These are phyloP conservation scores for Pycnonotus jocosus DNA, from an alignment of 2,113 vertebrate species.

Conservation along the genomic window DNA sequence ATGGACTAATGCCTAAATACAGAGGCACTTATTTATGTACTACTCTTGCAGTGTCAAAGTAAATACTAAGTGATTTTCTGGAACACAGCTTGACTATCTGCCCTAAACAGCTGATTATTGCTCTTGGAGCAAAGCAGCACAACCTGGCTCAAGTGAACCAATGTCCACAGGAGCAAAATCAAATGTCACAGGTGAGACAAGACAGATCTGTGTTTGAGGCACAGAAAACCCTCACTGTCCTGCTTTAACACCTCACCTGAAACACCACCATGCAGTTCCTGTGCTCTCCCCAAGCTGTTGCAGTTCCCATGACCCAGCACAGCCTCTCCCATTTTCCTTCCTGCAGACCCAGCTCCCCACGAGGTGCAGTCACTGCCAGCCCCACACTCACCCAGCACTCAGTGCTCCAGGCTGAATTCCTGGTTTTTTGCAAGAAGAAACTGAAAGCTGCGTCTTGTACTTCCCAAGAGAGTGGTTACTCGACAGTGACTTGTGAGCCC, in stretches of 20 bases:
- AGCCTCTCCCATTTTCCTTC: neutral
- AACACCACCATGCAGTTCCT: neutral
- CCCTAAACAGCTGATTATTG: neutral
- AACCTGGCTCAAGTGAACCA: neutral
- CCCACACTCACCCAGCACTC: neutral
- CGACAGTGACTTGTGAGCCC: fast-evolving
- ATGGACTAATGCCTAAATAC: neutral
- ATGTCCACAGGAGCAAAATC: neutral
- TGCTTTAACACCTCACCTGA: neutral
- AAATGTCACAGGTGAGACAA: neutral
- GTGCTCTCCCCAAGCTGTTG: fast-evolving
- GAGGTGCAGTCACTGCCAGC: neutral
- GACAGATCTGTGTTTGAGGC: neutral
- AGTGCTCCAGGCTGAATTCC: neutral
- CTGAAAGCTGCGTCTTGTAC: neutral
- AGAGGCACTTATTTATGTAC: neutral
- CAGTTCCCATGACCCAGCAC: neutral
- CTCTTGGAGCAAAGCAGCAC: neutral
- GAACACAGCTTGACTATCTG: neutral
- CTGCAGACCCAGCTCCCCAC: neutral
- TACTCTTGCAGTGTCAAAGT: neutral
- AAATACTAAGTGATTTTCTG: neutral
- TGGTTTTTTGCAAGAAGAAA: neutral
- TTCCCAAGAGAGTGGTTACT: neutral
- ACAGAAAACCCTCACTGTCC: neutral